These are phyloP conservation scores for Petroica traversi DNA, from an alignment of 2,113 vertebrate genomes.

Conservation along the genomic window DNA sequence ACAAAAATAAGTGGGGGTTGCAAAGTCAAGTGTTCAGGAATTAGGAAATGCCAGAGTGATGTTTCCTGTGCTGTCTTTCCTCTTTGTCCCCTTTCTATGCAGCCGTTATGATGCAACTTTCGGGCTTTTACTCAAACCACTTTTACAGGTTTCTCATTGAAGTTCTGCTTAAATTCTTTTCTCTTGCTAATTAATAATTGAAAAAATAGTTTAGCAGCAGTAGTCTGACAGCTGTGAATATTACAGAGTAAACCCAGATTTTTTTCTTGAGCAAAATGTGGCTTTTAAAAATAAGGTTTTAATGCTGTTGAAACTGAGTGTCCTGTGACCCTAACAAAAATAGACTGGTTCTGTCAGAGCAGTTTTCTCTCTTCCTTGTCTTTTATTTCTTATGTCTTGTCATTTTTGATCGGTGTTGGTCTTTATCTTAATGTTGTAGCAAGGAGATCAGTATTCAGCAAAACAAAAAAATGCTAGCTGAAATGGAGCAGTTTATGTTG, in stretches of 20 bases:
- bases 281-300: not conserved
- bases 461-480: not conserved
- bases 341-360: not conserved
- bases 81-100: not conserved
- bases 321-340: not conserved
- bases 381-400: not conserved
- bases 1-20: not conserved
- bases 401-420: rapidly evolving
- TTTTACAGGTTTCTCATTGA: not conserved
- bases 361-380: not conserved
- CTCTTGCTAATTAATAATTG: not conserved
- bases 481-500: not conserved
- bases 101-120: slow-evolving; percentile 29
- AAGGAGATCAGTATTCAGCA: not conserved
- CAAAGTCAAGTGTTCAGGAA: slow-evolving; percentile 2
- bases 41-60: slow-evolving; percentile 40
- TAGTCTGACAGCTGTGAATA: not conserved
- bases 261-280: not conserved
- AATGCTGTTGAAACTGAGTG: not conserved
- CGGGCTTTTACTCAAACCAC: not conserved
- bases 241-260: not conserved
- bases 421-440: not conserved
- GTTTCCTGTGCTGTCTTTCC: slow-evolving; percentile 9
- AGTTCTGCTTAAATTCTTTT: not conserved
- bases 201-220: not conserved